Evolutionary conservation across 1,140 invertebrate species (phyloP), one percentile per base, ranked within the genome.

Genomic region (Dryas iulia): DNA sequence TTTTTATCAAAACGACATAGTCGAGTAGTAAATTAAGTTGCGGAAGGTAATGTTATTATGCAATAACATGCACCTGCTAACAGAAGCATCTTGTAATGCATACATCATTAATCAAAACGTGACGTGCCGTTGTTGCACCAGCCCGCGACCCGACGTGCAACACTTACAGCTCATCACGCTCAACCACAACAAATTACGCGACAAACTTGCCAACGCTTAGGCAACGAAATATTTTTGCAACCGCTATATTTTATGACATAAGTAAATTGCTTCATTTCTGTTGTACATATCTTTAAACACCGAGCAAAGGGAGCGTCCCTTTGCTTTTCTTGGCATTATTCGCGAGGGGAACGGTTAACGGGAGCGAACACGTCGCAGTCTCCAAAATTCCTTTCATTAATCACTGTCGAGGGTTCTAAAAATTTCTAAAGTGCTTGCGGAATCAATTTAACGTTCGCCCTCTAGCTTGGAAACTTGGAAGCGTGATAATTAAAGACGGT

Each of bases 401-500:
- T 91, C 89, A 91, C 83, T 88, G 87, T 89, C 85, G 75, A 80
- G 84, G 71, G 84, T 78, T 83, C 83, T 87, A 91, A 90, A 91
- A 86, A 88, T 86, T 87, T 87, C 59, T 53, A 78, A 91, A 89
- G 84, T 82, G 81, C 82, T 78, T 79, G 79, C 79, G 77, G 83
- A 91, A 87, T 89, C 85, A 91, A 91, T 91, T 91, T 89, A 76
- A 82, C 78, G 76, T 81, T 79, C 82, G 59, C 82, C 73, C 77
- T 81, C 78, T 78, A 79, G 82, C 82, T 85, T 77, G 75, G 39
- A 84, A 87, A 89, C 73, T 88, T 85, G 79, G 59, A 81, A 39
- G 68, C 79, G 80, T 79, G 78, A 84, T 88, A 84, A 88, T 84
- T 87, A 86, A 84, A 89, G 79, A 80, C 77, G 78, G 83, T 83